Conservation (phyloP, 2,797 vertebrate species). For the Leptatherina wallacei region DNA sequence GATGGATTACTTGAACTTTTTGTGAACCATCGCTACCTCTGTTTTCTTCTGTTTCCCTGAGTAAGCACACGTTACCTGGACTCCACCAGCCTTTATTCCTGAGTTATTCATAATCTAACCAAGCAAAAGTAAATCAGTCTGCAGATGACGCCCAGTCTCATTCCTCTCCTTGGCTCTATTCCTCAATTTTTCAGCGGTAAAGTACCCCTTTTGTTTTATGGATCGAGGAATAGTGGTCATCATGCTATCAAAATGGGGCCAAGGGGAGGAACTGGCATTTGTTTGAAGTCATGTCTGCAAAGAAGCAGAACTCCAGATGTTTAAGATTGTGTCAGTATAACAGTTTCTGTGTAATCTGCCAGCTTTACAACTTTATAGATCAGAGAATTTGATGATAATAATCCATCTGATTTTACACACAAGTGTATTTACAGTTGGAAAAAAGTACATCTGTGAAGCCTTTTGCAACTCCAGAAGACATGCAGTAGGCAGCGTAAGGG, state of each 20-base stretch:
- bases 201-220: not conserved
- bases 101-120: constrained; percentile 19
- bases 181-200: not conserved
- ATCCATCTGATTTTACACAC: not conserved
- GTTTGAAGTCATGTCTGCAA: constrained; percentile 7
- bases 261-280: not conserved
- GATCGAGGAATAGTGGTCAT: not conserved
- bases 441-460: not conserved
- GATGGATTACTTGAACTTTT: constrained; percentile 53
- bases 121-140: constrained; percentile 3
- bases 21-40: constrained; percentile 45
- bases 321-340: constrained; percentile 6
- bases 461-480: not conserved
- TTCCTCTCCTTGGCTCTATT: not conserved
- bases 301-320: constrained; percentile 20
- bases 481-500: not conserved
- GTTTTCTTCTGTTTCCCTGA: constrained; percentile 35
- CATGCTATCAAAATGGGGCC: not conserved
- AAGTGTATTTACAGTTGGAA: not conserved
- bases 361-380: not conserved
- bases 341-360: not conserved
- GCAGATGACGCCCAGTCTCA: not conserved
- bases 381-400: not conserved
- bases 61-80: constrained; percentile 45
- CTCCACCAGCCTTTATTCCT: constrained; percentile 4